A percentile compares a stretch with the other conserved stretches of the same genome.
Conservation (phyloP, 92 coral and sea anemone genomes). For the Parazoanthus darwini region DNA sequence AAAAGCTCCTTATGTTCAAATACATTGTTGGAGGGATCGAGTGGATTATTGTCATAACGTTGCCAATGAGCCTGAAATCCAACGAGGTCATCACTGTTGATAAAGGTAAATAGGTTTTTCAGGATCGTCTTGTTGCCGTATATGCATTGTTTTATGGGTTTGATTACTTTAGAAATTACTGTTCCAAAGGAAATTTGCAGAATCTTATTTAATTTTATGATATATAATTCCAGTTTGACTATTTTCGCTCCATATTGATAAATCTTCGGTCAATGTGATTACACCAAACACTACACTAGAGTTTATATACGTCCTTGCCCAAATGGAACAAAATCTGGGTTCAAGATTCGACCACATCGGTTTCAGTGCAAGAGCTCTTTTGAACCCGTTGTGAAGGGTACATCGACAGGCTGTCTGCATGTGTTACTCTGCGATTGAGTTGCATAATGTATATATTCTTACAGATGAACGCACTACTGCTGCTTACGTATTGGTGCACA, state of each 20-base stretch:
- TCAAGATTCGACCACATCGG: background rate
- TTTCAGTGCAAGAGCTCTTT: background rate
- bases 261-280: no score
- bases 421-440: background rate
- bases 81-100: slow-evolving; percentile 57
- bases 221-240: no score
- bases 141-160: no score
- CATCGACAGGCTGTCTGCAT: background rate
- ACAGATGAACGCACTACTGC: slow-evolving; percentile 32
- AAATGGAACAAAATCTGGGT: background rate
- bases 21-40: slow-evolving; percentile 67
- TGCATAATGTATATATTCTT: background rate
- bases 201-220: no score
- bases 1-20: slow-evolving; percentile 65
- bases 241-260: no score
- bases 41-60: slow-evolving; percentile 64
- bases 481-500: slow-evolving; percentile 55
- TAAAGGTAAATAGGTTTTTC: slow-evolving; percentile 10
- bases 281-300: background rate
- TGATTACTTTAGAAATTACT: no score
- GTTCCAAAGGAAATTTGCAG: no score
- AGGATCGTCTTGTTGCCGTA: background rate
- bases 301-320: background rate
- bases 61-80: slow-evolving; percentile 47
- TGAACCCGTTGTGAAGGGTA: background rate